phyloP scores from a whole-genome alignment of 2,113 vertebrate species.

The Menidia beryllina region DNA sequence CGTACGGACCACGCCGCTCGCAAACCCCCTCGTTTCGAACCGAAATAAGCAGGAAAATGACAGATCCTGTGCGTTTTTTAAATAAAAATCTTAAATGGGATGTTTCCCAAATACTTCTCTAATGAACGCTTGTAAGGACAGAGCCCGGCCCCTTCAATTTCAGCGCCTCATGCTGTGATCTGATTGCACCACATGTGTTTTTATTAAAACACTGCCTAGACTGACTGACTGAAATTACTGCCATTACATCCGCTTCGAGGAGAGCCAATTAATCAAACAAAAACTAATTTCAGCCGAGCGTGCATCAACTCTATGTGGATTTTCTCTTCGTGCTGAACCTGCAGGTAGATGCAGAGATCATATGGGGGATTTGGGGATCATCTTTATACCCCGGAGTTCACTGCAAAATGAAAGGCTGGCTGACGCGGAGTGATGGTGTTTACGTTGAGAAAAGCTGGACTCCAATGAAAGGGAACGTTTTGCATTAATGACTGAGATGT shows the following conservation, averaged over 20 bases:
- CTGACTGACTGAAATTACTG: conserved; percentile 36
- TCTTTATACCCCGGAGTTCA: conserved; percentile 40
- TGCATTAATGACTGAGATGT: background rate
- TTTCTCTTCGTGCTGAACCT: background rate
- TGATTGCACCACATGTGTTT: conserved; percentile 42
- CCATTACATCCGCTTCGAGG: conserved; percentile 10
- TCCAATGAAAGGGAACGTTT: background rate
- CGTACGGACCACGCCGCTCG: too few relatives aligned
- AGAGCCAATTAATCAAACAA: conserved; percentile 5
- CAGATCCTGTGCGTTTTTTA: too few relatives aligned
- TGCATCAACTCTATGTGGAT: background rate
- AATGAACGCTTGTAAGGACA: background rate
- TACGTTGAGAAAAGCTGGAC: conserved; percentile 13
- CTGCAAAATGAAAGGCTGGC: conserved; percentile 32
- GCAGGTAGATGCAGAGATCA: background rate
- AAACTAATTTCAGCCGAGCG: conserved; percentile 3
- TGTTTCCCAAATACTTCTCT: too few relatives aligned
- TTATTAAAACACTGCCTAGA: conserved; percentile 1
- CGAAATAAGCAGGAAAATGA: too few relatives aligned
- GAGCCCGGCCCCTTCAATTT: background rate
- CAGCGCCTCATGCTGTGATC: conserved; percentile 11
- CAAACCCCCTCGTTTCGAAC: too few relatives aligned
- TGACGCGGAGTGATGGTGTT: conserved; percentile 40
- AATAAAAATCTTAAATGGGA: too few relatives aligned
- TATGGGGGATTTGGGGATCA: too few relatives aligned